Conservation (phyloP, 2,797 vertebrate species). For the Schizopygopsis pylzovi region DNA sequence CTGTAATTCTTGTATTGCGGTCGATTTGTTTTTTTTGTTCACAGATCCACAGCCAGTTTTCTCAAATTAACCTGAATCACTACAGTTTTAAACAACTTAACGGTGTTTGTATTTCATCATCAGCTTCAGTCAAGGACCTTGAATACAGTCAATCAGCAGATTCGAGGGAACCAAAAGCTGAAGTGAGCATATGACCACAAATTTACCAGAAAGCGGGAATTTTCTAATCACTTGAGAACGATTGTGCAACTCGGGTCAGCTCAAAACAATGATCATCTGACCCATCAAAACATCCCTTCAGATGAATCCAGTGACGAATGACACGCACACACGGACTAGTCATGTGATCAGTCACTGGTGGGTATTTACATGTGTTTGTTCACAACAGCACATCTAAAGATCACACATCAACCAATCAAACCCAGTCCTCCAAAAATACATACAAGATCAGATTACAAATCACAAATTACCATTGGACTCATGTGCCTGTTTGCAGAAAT, state of each 20-base stretch:
- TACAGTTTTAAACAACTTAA: not conserved
- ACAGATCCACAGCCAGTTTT: slow-evolving; percentile 19
- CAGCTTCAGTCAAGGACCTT: not conserved
- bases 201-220: slow-evolving; percentile 12
- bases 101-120: not conserved
- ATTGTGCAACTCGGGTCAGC: not conserved
- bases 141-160: not conserved
- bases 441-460: not conserved
- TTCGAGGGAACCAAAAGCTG: not conserved
- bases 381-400: slow-evolving; percentile 5
- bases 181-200: not conserved
- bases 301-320: not conserved
- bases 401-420: slow-evolving; percentile 13
- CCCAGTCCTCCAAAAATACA: not conserved
- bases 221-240: not conserved
- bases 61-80: not conserved
- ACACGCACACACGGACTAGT: not conserved
- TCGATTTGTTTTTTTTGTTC: not conserved
- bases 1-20: slow-evolving; percentile 4
- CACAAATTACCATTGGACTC: not conserved
- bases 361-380: slow-evolving; percentile 38
- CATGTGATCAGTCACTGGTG: slow-evolving; percentile 18
- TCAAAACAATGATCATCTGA: not conserved
- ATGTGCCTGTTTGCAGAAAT: not conserved
- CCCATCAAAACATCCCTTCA: not conserved